phyloP scores from a whole-genome alignment of 2,888 invertebrate genomes.

The Eupithecia pulchellata region DNA sequence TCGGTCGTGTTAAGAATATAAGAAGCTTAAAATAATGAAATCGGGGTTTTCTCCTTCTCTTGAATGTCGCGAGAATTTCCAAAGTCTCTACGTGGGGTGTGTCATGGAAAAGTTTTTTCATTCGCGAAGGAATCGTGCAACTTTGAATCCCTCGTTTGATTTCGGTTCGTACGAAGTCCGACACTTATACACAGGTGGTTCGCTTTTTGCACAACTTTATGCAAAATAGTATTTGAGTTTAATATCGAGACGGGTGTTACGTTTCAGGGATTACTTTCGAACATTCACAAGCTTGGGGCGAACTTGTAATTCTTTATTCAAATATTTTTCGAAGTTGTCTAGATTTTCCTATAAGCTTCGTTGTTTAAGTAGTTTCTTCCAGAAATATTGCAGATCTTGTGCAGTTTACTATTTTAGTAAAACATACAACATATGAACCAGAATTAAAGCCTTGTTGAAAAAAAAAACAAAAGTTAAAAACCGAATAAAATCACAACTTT shows the following conservation, averaged over 20 bases:
- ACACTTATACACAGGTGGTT: slow-evolving; percentile 61
- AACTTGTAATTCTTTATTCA: slow-evolving; percentile 52
- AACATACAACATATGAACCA: not conserved
- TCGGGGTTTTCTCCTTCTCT: slow-evolving; percentile 52
- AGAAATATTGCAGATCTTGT: not conserved
- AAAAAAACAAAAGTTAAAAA: not conserved
- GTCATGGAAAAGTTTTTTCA: slow-evolving; percentile 66
- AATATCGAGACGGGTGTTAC: slow-evolving; percentile 56
- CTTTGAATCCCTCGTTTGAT: slow-evolving; percentile 61
- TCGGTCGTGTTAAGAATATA: slow-evolving; percentile 72
- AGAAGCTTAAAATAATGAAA: slow-evolving; percentile 76
- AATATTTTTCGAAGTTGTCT: slow-evolving; percentile 44
- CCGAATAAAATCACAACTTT: not conserved
- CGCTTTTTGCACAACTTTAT: slow-evolving; percentile 64
- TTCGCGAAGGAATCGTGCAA: slow-evolving; percentile 57
- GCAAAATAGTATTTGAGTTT: slow-evolving; percentile 63
- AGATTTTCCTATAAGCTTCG: slow-evolving; percentile 18
- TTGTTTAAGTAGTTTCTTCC: slow-evolving; percentile 6
- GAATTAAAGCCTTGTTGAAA: not conserved
- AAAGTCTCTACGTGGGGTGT: slow-evolving; percentile 44
- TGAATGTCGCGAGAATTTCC: slow-evolving; percentile 56
- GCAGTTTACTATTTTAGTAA: not conserved
- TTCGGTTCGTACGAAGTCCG: slow-evolving; percentile 51
- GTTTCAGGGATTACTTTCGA: slow-evolving; percentile 57
- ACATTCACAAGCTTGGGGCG: slow-evolving; percentile 43